Evolutionary conservation across 1,140 invertebrate genomes (phyloP), one percentile per base, ranked within the genome.

Genomic region (Temnothorax longispinosus): DNA sequence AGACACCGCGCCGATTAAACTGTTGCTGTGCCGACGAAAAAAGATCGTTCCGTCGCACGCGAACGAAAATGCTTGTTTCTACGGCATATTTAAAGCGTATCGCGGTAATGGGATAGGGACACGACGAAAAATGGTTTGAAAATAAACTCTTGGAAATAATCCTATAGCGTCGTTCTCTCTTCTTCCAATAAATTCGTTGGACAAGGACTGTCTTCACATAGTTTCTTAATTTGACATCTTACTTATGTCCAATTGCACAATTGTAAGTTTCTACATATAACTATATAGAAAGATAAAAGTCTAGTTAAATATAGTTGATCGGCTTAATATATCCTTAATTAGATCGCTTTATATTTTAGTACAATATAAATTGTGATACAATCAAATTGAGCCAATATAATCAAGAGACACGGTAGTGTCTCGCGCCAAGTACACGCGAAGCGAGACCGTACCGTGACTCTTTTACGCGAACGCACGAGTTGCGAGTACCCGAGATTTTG

Each of bases 1-100:
- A 84, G 69, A 84, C 54, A 75, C 69, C 80, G 69, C 44, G 69
- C 80, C 67, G 80, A 84, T 84, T 84, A 84, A 84, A 84, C 80
- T 60, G 80, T 84, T 75, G 80, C 69, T 74, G 32, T 41, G 27
- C 13, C 54, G 18, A n/a, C 54, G 35, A 72, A 82, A 75, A 84
- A 50, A 84, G 80, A 72, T 72, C 50, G 67, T 84, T 84, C 27
- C 27, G 41, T 18, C 41, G 65, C 32, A 50, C 38, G 78, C 38
- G 67, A 58, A 58, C 54, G 38, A 35, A 41, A 82, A 50, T 41
- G 69, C 13, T 27, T 44, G 41, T 27, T 21, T 50, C 54, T 47
- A 41, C 41, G 69, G 47, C 41, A 84, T 84, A 84, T 84, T 84
- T 84, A 84, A 84, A 84, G 69, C 32, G 41, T 72, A 44, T 44